Conservation (phyloP, 2,113 vertebrate genomes). For the Dascyllus trimaculatus region DNA sequence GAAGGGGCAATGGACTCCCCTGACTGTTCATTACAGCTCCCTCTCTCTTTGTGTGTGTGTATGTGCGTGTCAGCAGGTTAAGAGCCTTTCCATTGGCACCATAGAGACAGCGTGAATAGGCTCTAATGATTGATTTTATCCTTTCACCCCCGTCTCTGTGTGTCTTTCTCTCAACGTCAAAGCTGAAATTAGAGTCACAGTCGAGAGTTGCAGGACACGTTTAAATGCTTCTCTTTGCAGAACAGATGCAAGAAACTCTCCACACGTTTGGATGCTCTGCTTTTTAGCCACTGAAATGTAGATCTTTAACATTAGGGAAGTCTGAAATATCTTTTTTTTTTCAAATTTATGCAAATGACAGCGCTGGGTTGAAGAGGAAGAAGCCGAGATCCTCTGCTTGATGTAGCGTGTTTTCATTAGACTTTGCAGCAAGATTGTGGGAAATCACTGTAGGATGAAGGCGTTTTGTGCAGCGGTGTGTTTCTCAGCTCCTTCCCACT, state of each 20-base stretch:
- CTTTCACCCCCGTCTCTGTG: constrained; percentile 53
- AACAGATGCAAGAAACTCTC: constrained; percentile 10
- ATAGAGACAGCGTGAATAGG: constrained; percentile 75
- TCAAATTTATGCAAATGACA: constrained; percentile 24
- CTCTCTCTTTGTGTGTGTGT: constrained; percentile 42
- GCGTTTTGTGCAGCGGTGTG: constrained; percentile 1
- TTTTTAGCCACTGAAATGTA: not conserved
- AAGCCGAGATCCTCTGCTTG: constrained; percentile 30
- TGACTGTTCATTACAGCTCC: constrained; percentile 78
- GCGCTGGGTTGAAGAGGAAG: not conserved
- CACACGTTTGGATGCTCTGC: not conserved
- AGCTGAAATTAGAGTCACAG: constrained; percentile 68
- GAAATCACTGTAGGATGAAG: constrained; percentile 26
- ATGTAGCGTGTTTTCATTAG: constrained; percentile 25
- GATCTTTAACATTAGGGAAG: constrained; percentile 10
- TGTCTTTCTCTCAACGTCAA: constrained; percentile 66
- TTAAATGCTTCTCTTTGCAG: constrained; percentile 45
- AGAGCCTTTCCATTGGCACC: constrained; percentile 74
- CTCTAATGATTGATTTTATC: constrained; percentile 81
- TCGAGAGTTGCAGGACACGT: constrained; percentile 42
- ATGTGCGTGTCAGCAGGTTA: constrained; percentile 74
- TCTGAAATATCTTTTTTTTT: constrained; percentile 13
- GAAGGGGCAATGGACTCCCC: constrained; percentile 78
- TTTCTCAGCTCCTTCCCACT: constrained; percentile 36
- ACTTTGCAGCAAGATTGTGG: constrained; percentile 6